Evolutionary conservation across 2,113 vertebrate genomes (phyloP).

Genomic region (Nyctereutes procyonoides): DNA sequence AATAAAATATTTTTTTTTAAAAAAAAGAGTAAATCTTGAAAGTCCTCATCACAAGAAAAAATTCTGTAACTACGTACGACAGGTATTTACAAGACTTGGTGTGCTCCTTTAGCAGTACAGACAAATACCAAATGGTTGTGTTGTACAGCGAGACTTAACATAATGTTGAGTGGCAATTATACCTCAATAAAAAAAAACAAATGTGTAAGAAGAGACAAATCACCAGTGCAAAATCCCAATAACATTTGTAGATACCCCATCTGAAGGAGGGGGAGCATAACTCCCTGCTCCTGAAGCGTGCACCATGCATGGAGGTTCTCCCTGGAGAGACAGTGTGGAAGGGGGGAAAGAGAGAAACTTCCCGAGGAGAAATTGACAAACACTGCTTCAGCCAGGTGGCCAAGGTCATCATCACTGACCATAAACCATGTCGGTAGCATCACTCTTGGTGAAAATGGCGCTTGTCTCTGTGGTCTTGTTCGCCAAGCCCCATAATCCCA

Average conservation of each 20-base stretch:
- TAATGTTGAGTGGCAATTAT: not conserved
- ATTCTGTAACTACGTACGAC: not conserved
- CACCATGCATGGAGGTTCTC: fast-evolving
- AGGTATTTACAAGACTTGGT: not conserved
- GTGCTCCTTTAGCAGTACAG: not conserved
- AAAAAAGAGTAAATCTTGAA: not conserved
- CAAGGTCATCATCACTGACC: too few relatives aligned
- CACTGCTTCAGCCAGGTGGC: too few relatives aligned
- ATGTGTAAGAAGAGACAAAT: not conserved
- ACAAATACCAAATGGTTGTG: not conserved
- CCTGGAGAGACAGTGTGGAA: not conserved
- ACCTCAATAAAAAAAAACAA: not conserved
- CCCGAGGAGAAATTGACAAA: not conserved
- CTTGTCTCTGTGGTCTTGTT: not conserved
- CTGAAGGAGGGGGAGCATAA: not conserved
- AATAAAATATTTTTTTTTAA: too few relatives aligned
- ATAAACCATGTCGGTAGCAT: not conserved
- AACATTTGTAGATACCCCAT: not conserved
- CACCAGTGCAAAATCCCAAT: not conserved
- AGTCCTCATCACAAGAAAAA: not conserved
- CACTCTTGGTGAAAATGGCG: not conserved
- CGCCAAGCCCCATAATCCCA: too few relatives aligned
- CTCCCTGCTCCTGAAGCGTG: too few relatives aligned
- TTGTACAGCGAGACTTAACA: not conserved
- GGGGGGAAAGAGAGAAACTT: too few relatives aligned